Conservation (phyloP, 2,113 vertebrate species). For the Labeo rohita region DNA sequence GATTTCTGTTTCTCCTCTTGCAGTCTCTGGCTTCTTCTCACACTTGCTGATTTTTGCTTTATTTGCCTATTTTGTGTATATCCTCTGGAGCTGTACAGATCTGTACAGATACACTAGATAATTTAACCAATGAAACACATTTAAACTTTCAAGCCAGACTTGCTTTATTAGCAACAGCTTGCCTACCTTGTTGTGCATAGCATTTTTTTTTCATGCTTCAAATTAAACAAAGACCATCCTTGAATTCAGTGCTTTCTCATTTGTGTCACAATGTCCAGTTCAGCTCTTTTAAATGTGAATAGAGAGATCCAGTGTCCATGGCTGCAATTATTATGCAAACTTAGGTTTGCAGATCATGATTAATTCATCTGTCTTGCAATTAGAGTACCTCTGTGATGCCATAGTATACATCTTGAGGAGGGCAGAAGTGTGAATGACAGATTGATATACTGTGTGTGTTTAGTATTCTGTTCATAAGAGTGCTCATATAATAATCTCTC, state of each 20-base stretch:
- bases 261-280: conserved; percentile 18
- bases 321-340: conserved; percentile 16
- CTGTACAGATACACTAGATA: background rate
- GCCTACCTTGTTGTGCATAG: background rate
- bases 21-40: background rate
- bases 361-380: background rate
- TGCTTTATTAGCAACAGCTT: background rate
- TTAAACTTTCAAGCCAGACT: background rate
- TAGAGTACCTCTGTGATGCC: background rate
- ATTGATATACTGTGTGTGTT: conserved; percentile 3
- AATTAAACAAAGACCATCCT: background rate
- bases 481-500: background rate
- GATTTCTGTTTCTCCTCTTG: background rate
- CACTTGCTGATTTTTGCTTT: background rate
- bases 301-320: background rate
- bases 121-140: too few relatives aligned
- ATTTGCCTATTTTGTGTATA: background rate
- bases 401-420: background rate
- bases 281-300: conserved; percentile 20
- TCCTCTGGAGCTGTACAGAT: background rate
- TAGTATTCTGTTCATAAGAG: background rate
- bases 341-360: conserved; percentile 6
- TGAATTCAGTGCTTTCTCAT: background rate
- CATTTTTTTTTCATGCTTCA: background rate
- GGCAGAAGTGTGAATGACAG: background rate